A percentile compares a stretch with the other conserved stretches of the same genome.
Conservation (phyloP, 2,888 invertebrate genomes). For the Epirrita christyi region DNA sequence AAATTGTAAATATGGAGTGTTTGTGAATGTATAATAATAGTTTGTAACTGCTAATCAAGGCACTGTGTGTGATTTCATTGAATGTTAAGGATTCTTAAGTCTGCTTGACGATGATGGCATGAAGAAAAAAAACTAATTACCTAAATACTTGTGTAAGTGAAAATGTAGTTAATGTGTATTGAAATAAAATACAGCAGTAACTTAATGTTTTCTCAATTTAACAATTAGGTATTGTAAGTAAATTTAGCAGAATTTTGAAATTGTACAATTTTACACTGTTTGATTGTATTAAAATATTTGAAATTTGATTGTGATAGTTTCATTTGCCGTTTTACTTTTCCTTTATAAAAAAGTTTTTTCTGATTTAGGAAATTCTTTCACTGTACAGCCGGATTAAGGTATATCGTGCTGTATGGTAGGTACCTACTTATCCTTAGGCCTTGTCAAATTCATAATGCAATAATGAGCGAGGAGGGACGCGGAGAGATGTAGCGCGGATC, state of each 20-base stretch:
- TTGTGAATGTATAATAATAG: slow-evolving; percentile 9
- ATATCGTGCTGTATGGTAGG: too few relatives aligned
- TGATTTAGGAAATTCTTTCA: too few relatives aligned
- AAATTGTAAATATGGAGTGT: slow-evolving; percentile 32
- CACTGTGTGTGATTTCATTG: background rate
- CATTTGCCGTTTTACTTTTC: too few relatives aligned
- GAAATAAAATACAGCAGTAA: background rate
- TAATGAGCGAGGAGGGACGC: too few relatives aligned
- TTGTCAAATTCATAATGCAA: too few relatives aligned
- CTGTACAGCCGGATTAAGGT: too few relatives aligned
- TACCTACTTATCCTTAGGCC: too few relatives aligned
- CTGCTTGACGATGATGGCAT: too few relatives aligned
- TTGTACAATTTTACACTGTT: slow-evolving; percentile 80
- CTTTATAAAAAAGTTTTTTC: too few relatives aligned
- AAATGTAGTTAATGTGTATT: background rate
- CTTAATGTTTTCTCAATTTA: slow-evolving; percentile 4
- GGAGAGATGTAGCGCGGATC: too few relatives aligned
- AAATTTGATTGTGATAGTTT: slow-evolving; percentile 27
- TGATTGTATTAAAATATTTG: slow-evolving; percentile 61
- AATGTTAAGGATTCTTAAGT: background rate
- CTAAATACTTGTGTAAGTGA: background rate
- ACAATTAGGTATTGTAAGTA: slow-evolving; percentile 45
- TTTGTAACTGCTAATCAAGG: slow-evolving; percentile 1
- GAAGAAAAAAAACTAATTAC: too few relatives aligned
- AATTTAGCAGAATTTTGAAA: slow-evolving; percentile 66